Percentiles rank a stretch among this genome's conserved stretches.
These are phyloP conservation scores for Engraulis encrasicolus DNA, from an alignment of 2,113 vertebrate genomes.

Conservation along the genomic window DNA sequence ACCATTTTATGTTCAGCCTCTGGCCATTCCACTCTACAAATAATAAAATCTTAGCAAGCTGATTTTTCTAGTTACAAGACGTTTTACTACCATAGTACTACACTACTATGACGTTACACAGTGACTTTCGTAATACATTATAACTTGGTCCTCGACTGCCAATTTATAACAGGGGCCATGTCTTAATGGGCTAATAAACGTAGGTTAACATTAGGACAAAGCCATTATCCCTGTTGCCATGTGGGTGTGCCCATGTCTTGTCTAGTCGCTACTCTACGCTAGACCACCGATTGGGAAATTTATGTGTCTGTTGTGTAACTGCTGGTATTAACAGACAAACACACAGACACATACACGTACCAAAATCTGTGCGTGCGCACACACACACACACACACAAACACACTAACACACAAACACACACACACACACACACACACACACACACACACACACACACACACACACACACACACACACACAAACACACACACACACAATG, in stretches of 20 bases:
- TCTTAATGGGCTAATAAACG: neutral
- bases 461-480: neutral
- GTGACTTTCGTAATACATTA: too few species aligned
- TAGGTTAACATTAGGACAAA: neutral
- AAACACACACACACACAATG: neutral
- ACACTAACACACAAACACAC: neutral
- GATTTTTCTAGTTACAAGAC: too few species aligned
- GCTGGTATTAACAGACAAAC: neutral
- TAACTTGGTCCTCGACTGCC: too few species aligned
- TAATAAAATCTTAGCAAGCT: too few species aligned
- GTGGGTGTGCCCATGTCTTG: neutral
- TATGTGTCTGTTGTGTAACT: neutral
- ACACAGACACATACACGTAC: conserved; percentile 8
- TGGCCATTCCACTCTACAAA: too few species aligned
- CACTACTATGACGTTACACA: too few species aligned
- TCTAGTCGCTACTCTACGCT: neutral
- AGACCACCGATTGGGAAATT: neutral
- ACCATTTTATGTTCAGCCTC: too few species aligned
- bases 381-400: too few species aligned
- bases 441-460: neutral
- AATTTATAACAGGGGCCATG: neutral
- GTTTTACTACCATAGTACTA: too few species aligned
- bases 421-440: neutral
- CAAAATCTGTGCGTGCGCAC: too few species aligned
- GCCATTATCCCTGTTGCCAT: neutral